Percentiles rank a stretch among this genome's conserved stretches.
Conservation (phyloP, 2,113 vertebrate genomes). For the Rhinogobius similis region DNA sequence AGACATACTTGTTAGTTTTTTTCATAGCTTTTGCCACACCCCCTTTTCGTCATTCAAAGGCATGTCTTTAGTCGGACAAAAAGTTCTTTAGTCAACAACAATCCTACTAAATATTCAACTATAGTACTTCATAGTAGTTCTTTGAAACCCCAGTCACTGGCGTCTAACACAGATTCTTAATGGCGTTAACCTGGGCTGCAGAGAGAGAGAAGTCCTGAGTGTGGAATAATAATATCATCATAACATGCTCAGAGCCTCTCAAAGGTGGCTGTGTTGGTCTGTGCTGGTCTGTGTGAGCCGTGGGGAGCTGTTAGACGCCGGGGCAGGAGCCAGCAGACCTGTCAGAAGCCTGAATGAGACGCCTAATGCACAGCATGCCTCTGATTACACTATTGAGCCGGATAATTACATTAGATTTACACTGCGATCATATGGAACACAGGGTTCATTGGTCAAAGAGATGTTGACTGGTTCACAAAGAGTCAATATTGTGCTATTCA, state of each 20-base stretch:
- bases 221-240: conserved; percentile 68
- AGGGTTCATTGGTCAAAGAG: background rate
- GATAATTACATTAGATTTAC: conserved; percentile 54
- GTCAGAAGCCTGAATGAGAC: conserved; percentile 43
- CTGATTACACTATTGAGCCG: conserved; percentile 52
- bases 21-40: no score
- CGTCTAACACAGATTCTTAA: conserved; percentile 4
- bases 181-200: conserved; percentile 4
- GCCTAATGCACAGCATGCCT: conserved; percentile 37
- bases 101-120: no score
- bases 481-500: conserved; percentile 4
- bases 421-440: conserved; percentile 27
- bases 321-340: conserved; percentile 42
- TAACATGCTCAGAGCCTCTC: conserved; percentile 69
- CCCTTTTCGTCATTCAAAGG: no score
- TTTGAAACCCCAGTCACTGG: background rate
- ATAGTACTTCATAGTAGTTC: background rate
- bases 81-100: no score
- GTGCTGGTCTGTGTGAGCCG: conserved; percentile 38
- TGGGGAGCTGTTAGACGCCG: conserved; percentile 46
- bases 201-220: conserved; percentile 21
- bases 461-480: conserved; percentile 22
- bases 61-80: no score
- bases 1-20: no score
- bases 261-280: conserved; percentile 68